A percentile compares a stretch with the other conserved stretches of the same genome.
Evolutionary conservation across 2,797 vertebrate genomes (phyloP).

Genomic region (Poecilia gillii): DNA sequence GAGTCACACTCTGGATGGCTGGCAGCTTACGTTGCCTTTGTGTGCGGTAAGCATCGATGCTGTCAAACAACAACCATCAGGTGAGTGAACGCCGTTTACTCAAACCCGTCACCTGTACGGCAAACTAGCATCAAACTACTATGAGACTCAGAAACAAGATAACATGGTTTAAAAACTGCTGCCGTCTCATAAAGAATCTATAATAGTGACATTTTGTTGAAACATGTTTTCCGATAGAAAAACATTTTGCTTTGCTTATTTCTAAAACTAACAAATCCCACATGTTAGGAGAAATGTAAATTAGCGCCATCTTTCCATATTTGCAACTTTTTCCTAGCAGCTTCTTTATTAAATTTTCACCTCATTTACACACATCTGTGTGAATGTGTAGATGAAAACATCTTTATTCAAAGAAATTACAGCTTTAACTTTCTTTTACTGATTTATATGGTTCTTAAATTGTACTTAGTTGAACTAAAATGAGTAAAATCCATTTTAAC

Average conservation of each 20-base stretch:
- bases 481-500: slow-evolving; percentile 12
- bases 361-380: not conserved
- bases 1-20: slow-evolving; percentile 59
- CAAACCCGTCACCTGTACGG: not conserved
- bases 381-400: not conserved
- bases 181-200: not conserved
- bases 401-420: not conserved
- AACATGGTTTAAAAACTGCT: not conserved
- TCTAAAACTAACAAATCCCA: not conserved
- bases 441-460: too few species aligned
- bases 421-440: not conserved
- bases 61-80: slow-evolving; percentile 41
- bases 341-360: not conserved
- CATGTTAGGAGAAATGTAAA: not conserved
- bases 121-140: not conserved
- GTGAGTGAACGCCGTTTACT: not conserved
- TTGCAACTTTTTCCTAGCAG: not conserved
- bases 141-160: not conserved
- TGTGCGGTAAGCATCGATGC: slow-evolving; percentile 81
- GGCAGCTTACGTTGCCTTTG: slow-evolving; percentile 68
- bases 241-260: not conserved
- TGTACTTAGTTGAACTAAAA: too few species aligned
- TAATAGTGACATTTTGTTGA: not conserved
- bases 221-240: not conserved
- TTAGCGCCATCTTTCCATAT: not conserved